A percentile compares a stretch with the other conserved stretches of the same genome.
Evolutionary conservation across 2,797 vertebrate genomes (phyloP).

Genomic region (Coregonus suidteri): DNA sequence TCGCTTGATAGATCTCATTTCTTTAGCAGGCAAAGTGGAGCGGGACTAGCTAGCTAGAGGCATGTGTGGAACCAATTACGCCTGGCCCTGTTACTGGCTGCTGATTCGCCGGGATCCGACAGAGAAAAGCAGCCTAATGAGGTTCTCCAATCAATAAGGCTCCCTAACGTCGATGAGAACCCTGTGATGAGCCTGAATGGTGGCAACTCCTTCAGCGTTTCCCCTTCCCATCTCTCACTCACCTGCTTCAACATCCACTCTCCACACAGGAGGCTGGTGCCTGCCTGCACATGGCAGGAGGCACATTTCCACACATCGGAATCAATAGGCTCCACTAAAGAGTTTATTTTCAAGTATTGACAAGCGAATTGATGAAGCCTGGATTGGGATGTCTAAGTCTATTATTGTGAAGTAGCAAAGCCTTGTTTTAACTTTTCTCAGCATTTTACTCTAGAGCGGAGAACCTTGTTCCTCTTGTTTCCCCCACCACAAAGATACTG

Average conservation of each 20-base stretch:
- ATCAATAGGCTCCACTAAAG: constrained; percentile 51
- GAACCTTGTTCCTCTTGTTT: background rate
- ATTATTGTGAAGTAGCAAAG: background rate
- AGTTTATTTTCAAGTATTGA: constrained; percentile 56
- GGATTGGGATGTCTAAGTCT: constrained; percentile 28
- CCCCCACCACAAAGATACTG: background rate
- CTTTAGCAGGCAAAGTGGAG: constrained; percentile 25
- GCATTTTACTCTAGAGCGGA: background rate
- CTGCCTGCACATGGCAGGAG: constrained; percentile 1
- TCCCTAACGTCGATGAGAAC: constrained; percentile 54
- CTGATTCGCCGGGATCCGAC: constrained; percentile 50
- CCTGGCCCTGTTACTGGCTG: constrained; percentile 38
- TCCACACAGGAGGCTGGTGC: background rate
- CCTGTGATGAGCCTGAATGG: constrained; percentile 59
- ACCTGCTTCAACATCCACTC: constrained; percentile 37
- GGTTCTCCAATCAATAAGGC: constrained; percentile 60
- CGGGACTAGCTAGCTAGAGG: constrained; percentile 24
- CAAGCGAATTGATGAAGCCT: constrained; percentile 47
- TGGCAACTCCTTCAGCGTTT: constrained; percentile 40
- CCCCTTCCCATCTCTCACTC: constrained; percentile 47
- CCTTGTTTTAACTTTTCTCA: background rate
- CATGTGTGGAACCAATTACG: constrained; percentile 47
- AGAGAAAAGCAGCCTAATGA: constrained; percentile 58
- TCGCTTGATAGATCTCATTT: constrained; percentile 39
- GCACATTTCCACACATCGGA: constrained; percentile 2